Evolutionary conservation across 2,113 vertebrate genomes (phyloP).

Genomic region (Anas platyrhynchos): DNA sequence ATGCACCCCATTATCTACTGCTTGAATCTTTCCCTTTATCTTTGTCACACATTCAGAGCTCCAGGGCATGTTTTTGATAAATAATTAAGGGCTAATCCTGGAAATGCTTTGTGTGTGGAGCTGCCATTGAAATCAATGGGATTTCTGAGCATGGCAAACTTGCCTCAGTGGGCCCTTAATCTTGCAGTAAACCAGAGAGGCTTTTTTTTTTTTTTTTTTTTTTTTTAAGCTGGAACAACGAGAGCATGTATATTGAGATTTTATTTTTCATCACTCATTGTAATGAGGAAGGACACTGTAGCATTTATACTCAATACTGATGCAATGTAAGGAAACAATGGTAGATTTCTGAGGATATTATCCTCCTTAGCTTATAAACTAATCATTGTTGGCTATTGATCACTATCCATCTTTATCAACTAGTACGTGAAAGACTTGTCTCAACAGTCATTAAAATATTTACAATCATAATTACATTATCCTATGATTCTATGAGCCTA

Average conservation of each 20-base stretch:
- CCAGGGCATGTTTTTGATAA: constrained; percentile 29
- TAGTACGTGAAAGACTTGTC: background rate
- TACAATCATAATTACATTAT: background rate
- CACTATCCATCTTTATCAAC: background rate
- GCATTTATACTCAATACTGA: background rate
- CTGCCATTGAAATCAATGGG: constrained; percentile 2
- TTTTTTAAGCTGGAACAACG: background rate
- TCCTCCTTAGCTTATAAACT: background rate
- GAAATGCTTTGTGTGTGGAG: background rate
- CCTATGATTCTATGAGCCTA: background rate
- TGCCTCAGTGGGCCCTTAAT: constrained; percentile 17
- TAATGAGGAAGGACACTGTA: background rate
- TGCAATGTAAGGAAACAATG: background rate
- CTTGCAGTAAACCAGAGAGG: constrained; percentile 18
- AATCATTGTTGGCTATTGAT: background rate
- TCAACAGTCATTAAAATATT: background rate
- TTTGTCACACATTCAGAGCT: constrained; percentile 2
- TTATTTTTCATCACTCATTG: constrained; percentile 40
- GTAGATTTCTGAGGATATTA: background rate
- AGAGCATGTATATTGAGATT: background rate
- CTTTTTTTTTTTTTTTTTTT: too few relatives aligned
- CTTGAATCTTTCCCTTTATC: constrained; percentile 27
- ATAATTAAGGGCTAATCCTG: constrained; percentile 53
- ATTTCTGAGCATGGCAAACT: background rate
- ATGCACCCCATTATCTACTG: background rate